A percentile compares a stretch with the other conserved stretches of the same genome.
Conservation (phyloP, 1,140 invertebrate species). For the Zaprionus kolodkinae region DNA sequence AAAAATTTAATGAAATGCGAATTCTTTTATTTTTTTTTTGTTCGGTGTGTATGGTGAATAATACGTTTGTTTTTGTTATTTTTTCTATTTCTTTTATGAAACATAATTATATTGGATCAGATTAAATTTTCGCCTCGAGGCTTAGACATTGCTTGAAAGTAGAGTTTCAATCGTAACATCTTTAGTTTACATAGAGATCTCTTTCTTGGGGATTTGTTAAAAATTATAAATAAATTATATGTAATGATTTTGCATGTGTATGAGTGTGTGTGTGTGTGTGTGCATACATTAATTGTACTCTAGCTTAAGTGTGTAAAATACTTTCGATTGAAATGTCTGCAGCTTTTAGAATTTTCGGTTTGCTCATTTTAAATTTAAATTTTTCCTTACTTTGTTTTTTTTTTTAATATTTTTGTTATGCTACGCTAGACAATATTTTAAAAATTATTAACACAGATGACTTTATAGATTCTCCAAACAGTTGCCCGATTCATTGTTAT, state of each 20-base stretch:
- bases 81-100: background rate
- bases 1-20: conserved; percentile 21
- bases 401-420: conserved; percentile 47
- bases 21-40: background rate
- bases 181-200: conserved; percentile 30
- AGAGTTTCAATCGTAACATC: conserved; percentile 6
- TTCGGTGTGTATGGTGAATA: background rate
- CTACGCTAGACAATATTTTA: conserved; percentile 81
- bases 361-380: conserved; percentile 23
- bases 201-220: conserved; percentile 28
- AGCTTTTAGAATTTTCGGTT: conserved; percentile 26
- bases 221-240: conserved; percentile 36
- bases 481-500: conserved; percentile 54
- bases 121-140: background rate
- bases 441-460: conserved; percentile 84
- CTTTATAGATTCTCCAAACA: conserved; percentile 80
- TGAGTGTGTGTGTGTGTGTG: conserved; percentile 37
- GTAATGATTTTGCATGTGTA: conserved; percentile 20
- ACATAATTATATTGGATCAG: background rate
- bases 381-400: conserved; percentile 48
- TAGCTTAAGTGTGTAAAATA: conserved; percentile 58
- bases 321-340: conserved; percentile 40
- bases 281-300: conserved; percentile 52
- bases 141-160: background rate
- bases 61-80: background rate